Evolutionary conservation across 2,888 invertebrate species (phyloP).

Genomic region (Xylophagus ater): DNA sequence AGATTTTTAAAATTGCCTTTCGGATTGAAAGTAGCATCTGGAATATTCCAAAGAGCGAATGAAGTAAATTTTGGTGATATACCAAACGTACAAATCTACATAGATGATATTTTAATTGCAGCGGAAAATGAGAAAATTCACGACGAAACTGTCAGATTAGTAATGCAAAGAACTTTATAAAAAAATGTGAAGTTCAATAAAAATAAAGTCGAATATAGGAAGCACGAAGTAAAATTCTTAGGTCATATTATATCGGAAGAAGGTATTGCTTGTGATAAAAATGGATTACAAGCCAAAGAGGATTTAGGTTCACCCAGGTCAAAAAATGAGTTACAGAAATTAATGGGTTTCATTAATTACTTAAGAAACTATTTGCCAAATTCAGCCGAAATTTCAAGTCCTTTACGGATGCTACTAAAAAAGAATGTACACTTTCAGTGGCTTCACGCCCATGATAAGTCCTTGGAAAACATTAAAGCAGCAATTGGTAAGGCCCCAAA

Average conservation of each 20-base stretch:
- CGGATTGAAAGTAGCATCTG: too few species aligned
- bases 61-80: too few species aligned
- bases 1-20: too few species aligned
- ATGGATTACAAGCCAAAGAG: conserved; percentile 5
- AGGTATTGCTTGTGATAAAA: background rate
- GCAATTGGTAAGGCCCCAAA: conserved; percentile 13
- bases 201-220: conserved; percentile 13
- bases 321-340: conserved; percentile 9
- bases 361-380: conserved; percentile 12
- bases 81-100: too few species aligned
- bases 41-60: too few species aligned
- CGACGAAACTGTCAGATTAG: conserved; percentile 10
- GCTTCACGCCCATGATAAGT: conserved; percentile 10
- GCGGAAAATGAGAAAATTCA: conserved; percentile 11
- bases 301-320: conserved; percentile 3
- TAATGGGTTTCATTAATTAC: conserved; percentile 17
- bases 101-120: conserved; percentile 12
- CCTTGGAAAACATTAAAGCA: conserved; percentile 13
- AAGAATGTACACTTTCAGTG: conserved; percentile 15
- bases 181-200: conserved; percentile 13
- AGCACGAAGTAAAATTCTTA: conserved; percentile 13
- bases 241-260: conserved; percentile 10
- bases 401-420: conserved; percentile 14
- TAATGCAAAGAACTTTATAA: conserved; percentile 9
- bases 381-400: conserved; percentile 12